Conservation (phyloP, 64 coral and sea anemone species). For the Stichodactyla mertensii region DNA sequence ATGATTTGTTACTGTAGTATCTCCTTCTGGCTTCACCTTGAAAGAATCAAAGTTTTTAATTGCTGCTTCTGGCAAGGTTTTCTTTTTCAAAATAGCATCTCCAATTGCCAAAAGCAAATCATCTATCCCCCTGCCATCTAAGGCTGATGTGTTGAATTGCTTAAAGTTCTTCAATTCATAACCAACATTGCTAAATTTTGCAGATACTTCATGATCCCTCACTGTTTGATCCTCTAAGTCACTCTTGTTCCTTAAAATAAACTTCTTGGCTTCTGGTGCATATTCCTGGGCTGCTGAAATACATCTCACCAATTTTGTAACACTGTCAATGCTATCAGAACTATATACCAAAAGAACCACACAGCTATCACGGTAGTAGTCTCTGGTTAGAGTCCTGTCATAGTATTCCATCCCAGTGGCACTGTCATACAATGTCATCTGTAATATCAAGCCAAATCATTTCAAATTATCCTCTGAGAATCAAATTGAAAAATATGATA, state of each 20-base stretch:
- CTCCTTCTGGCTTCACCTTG: not conserved
- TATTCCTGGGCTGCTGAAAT: not conserved
- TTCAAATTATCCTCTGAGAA: not conserved
- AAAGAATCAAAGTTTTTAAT: not conserved
- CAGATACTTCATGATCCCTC: constrained; percentile 15
- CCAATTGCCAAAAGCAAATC: not conserved
- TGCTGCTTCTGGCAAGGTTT: not conserved
- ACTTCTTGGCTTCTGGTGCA: constrained; percentile 11
- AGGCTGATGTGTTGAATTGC: not conserved
- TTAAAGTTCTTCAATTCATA: not conserved
- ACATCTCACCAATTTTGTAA: constrained; percentile 11
- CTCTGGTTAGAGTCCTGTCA: constrained; percentile 16
- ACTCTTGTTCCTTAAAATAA: constrained; percentile 45
- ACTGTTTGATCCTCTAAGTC: constrained; percentile 38
- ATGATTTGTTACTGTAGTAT: not conserved
- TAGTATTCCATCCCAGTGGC: not conserved
- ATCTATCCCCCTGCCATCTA: not conserved
- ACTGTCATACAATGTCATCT: constrained; percentile 3
- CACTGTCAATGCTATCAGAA: not conserved
- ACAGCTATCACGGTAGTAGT: constrained; percentile 17
- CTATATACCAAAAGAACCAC: constrained; percentile 47
- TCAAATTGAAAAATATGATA: no score
- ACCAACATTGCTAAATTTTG: not conserved
- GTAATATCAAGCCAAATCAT: not conserved
- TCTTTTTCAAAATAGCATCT: not conserved